Percentiles rank a stretch among this genome's conserved stretches.
These are phyloP conservation scores for Cephonodes hylas DNA, from an alignment of 2,888 invertebrate species.

Conservation along the genomic window DNA sequence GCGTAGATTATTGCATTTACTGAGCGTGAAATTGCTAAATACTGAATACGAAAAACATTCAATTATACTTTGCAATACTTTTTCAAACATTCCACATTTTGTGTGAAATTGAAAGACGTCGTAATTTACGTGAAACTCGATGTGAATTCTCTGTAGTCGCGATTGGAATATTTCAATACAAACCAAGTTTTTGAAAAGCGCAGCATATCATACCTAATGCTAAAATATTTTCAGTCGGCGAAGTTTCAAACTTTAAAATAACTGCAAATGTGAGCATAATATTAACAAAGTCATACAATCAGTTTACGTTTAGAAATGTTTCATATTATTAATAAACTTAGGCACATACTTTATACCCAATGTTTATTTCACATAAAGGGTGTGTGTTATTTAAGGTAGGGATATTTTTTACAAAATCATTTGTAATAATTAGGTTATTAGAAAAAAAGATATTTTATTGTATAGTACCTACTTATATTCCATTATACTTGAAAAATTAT, in stretches of 20 bases:
- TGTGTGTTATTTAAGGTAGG: too few relatives aligned
- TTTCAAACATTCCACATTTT: background rate
- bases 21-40: conserved; percentile 69
- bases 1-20: conserved; percentile 72
- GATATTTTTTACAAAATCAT: too few relatives aligned
- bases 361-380: too few relatives aligned
- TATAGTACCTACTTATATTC: too few relatives aligned
- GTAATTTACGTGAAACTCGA: conserved; percentile 1
- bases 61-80: conserved; percentile 27
- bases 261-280: background rate
- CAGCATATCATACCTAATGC: background rate
- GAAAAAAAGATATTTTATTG: too few relatives aligned
- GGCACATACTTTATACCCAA: background rate
- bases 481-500: too few relatives aligned
- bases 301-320: background rate
- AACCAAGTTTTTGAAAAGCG: conserved; percentile 3
- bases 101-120: conserved; percentile 1
- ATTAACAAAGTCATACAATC: background rate
- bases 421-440: too few relatives aligned
- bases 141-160: background rate
- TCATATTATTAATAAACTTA: background rate
- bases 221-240: background rate
- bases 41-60: conserved; percentile 47
- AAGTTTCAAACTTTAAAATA: background rate
- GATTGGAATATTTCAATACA: conserved; percentile 1